Evolutionary conservation across 2,113 vertebrate species (phyloP).

Genomic region (Otolemur garnettii): DNA sequence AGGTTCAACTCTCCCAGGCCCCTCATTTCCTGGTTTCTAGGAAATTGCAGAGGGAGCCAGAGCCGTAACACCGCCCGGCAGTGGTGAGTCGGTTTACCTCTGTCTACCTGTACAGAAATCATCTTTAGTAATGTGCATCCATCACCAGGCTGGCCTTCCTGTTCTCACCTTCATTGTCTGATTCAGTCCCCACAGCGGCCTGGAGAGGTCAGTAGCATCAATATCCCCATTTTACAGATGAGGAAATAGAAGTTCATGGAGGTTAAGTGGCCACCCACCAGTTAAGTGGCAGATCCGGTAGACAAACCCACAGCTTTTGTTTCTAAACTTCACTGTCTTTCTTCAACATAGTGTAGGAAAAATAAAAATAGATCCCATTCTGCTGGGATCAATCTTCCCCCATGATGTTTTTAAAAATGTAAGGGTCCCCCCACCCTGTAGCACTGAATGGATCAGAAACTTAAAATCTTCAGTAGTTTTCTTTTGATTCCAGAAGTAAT

Average conservation of each 20-base stretch:
- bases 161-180: background rate
- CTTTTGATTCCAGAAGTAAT: background rate
- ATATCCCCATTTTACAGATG: slow-evolving; percentile 38
- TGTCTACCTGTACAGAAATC: background rate
- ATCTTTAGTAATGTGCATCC: background rate
- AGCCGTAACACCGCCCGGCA: background rate
- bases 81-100: background rate
- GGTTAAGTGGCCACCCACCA: background rate
- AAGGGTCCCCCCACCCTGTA: background rate
- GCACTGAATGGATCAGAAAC: background rate
- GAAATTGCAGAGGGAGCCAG: background rate
- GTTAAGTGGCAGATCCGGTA: background rate
- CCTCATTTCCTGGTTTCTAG: slow-evolving; percentile 65
- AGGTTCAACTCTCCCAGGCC: background rate
- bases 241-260: slow-evolving; percentile 18
- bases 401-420: background rate
- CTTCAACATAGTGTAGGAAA: background rate
- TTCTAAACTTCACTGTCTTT: slow-evolving; percentile 12
- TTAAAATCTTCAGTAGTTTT: background rate
- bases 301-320: slow-evolving; percentile 38
- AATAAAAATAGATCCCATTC: slow-evolving; percentile 26
- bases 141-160: fast-evolving
- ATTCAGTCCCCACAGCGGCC: background rate
- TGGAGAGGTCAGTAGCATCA: background rate
- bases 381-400: background rate